These are phyloP conservation scores for Tangara arthus DNA, from an alignment of 2,797 vertebrate genomes.

Conservation along the genomic window DNA sequence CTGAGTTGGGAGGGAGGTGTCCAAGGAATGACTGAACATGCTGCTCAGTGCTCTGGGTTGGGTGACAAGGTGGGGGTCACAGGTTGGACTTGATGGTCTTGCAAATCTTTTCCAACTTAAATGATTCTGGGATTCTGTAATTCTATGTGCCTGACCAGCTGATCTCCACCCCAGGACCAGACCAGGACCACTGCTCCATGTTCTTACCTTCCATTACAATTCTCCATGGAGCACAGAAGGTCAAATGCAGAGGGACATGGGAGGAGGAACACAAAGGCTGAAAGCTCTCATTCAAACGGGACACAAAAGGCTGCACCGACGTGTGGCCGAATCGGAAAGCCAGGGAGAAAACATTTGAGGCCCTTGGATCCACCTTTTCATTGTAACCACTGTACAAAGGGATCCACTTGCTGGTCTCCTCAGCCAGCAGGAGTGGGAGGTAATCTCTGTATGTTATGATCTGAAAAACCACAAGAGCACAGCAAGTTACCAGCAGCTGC, in stretches of 20 bases:
- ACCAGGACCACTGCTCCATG: neutral
- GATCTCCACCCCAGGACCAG: neutral
- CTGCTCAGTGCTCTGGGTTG: neutral
- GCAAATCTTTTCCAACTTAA: neutral
- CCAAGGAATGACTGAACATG: neutral
- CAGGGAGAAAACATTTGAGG: slow-evolving; percentile 31
- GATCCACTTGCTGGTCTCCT: slow-evolving; percentile 23
- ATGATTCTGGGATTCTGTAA: neutral
- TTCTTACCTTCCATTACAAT: slow-evolving; percentile 36
- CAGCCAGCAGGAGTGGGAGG: neutral
- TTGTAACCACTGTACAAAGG: slow-evolving; percentile 9
- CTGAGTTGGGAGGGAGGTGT: neutral
- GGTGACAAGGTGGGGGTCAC: neutral
- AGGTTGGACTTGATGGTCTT: neutral
- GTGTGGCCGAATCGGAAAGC: slow-evolving; percentile 22
- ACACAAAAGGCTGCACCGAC: neutral
- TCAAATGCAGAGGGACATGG: neutral
- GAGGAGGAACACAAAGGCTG: neutral
- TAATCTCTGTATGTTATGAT: slow-evolving; percentile 36
- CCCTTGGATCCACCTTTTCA: neutral
- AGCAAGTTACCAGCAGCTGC: neutral
- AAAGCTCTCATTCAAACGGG: neutral
- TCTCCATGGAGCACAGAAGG: slow-evolving; percentile 24
- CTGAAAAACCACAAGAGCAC: neutral
- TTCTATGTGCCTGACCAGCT: neutral